Base-by-base conservation (phyloP, 2,888 invertebrate species). In the Cheilosia variabilis region DNA sequence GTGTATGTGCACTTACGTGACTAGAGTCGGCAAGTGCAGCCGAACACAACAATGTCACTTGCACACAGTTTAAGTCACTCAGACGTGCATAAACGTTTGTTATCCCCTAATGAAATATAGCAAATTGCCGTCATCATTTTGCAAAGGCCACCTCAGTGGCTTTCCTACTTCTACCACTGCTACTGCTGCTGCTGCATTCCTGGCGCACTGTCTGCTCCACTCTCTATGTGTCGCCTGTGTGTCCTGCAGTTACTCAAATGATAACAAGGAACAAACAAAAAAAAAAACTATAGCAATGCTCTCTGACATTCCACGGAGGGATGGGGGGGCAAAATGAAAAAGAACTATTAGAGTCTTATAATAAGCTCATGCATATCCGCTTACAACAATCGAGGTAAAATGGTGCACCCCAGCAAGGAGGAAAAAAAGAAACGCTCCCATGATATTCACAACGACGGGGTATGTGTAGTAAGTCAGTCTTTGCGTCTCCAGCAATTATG, bases 61-160 rank as follows among this genome's bases (percentile, higher is more conserved):
- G 78, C 73, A 78, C 63, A 73, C 63, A 73, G 63, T 83, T 83
- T 78, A 73, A 69, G 78, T 78, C 78, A 73, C 68, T 69, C 73
- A 73, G 79, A 79, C 73, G 83, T 78, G 78, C 69, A 78, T 75
- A 78, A 83, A 79, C 83, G 79, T 69, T 83, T 69, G 73, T 78
- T 63, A 75, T 69, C 45, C 68, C 83, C 73, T 83, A 83, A 83
- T 83, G 83, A 83, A 83, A 83, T 83, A 73, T 78, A 75, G 78
- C 73, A 83, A 83, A 83, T 83, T 83, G 69, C 83, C 78, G 63
- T 78, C 83, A 79, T 83, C 78, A 78, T 78, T 78, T 68, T 73
- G 31, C 71, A 83, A 73, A 69, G 58, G 73, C 62, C 78, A 72
- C 63, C 66, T 65, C 53, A 45, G 55, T 22, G 27, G 15, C 50